Evolutionary conservation across 2,113 vertebrate genomes (phyloP).

Genomic region (Cacatua alba): DNA sequence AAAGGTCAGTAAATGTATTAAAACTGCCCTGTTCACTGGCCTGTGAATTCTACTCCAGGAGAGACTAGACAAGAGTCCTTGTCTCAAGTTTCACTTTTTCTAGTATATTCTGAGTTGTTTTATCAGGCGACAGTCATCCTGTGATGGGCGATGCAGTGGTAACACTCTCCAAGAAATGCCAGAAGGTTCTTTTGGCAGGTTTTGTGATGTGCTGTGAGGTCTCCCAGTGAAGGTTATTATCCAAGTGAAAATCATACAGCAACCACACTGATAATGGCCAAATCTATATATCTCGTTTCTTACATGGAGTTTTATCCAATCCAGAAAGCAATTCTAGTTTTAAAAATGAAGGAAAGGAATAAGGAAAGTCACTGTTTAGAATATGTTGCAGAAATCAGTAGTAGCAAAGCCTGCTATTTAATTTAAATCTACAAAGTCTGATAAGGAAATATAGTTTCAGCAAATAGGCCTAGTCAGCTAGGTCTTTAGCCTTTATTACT

Average conservation of each 20-base stretch:
- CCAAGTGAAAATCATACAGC: neutral
- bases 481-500: neutral
- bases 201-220: neutral
- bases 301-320: neutral
- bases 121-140: neutral
- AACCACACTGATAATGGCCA: neutral
- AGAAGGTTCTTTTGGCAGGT: neutral
- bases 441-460: neutral
- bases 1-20: neutral
- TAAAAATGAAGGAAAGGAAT: neutral
- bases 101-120: neutral
- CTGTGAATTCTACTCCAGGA: neutral
- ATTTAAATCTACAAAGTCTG: neutral
- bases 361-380: neutral
- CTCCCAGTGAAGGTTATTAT: neutral
- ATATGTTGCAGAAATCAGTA: conserved; percentile 10
- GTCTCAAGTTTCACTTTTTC: neutral
- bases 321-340: neutral
- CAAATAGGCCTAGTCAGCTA: neutral
- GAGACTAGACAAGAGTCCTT: neutral
- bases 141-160: neutral
- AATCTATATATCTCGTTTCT: neutral
- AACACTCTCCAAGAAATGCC: neutral
- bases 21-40: neutral
- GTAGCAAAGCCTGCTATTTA: neutral